Conservation (phyloP, 2,797 vertebrate species). For the Pterois miles region DNA sequence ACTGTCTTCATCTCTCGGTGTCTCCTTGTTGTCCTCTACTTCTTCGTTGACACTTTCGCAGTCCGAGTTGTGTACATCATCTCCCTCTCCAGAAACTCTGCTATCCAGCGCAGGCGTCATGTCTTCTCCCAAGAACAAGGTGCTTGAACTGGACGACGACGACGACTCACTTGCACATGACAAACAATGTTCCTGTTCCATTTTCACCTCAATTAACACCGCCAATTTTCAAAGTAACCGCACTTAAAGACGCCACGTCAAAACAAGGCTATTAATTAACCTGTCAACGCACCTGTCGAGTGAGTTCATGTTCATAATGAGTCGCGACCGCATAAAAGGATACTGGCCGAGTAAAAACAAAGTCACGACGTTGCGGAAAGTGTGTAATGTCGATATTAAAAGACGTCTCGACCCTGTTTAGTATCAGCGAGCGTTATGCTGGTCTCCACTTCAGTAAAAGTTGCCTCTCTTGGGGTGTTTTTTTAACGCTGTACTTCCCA, state of each 20-base stretch:
- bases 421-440: background rate
- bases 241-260: background rate
- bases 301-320: slow-evolving; percentile 9
- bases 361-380: slow-evolving; percentile 23
- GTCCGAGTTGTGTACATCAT: slow-evolving; percentile 16
- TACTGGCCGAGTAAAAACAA: background rate
- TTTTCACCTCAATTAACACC: background rate
- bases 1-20: slow-evolving; percentile 37
- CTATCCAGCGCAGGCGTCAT: slow-evolving; percentile 3
- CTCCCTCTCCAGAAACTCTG: slow-evolving; percentile 17
- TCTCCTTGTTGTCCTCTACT: slow-evolving; percentile 34
- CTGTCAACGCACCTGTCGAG: slow-evolving; percentile 57
- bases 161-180: slow-evolving; percentile 45
- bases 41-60: slow-evolving; percentile 14
- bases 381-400: background rate
- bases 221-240: background rate
- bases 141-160: slow-evolving; percentile 64
- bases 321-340: background rate
- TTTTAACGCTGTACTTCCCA: background rate
- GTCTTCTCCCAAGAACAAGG: slow-evolving; percentile 68
- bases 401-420: background rate
- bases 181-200: slow-evolving; percentile 45
- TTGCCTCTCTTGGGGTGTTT: background rate
- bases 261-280: slow-evolving; percentile 36
- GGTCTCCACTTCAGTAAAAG: background rate